These are phyloP conservation scores for Pygocentrus nattereri DNA, from an alignment of 2,797 vertebrate species.

Conservation along the genomic window DNA sequence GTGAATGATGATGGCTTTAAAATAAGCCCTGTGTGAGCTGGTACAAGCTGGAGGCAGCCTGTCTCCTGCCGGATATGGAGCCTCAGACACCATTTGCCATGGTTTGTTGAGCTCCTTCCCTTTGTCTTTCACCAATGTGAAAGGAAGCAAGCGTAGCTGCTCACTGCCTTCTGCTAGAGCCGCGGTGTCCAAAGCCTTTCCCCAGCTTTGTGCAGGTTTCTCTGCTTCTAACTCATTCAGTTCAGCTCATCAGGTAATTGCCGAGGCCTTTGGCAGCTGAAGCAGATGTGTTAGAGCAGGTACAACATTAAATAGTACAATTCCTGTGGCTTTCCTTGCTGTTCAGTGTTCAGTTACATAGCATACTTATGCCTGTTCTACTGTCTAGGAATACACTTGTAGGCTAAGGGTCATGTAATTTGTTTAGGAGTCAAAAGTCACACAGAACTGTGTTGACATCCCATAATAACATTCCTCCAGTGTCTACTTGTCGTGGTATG, in stretches of 20 bases:
- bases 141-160: neutral
- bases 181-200: neutral
- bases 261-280: neutral
- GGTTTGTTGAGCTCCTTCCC: neutral
- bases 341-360: neutral
- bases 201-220: neutral
- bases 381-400: neutral
- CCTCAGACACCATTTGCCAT: conserved; percentile 8
- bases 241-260: conserved; percentile 1
- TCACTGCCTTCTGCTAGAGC: neutral
- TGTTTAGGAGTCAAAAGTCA: neutral
- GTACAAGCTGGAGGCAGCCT: neutral
- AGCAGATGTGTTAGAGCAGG: neutral
- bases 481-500: no score
- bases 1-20: conserved; percentile 1
- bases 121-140: neutral
- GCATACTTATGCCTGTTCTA: neutral
- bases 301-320: neutral
- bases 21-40: conserved; percentile 20
- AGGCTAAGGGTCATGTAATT: neutral
- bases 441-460: no score
- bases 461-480: no score
- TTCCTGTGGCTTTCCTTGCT: neutral
- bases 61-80: neutral
- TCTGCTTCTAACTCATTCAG: neutral